A percentile compares a stretch with the other conserved stretches of the same genome.
These are phyloP conservation scores for Upupa epops DNA, from an alignment of 2,113 vertebrate species.

Conservation along the genomic window DNA sequence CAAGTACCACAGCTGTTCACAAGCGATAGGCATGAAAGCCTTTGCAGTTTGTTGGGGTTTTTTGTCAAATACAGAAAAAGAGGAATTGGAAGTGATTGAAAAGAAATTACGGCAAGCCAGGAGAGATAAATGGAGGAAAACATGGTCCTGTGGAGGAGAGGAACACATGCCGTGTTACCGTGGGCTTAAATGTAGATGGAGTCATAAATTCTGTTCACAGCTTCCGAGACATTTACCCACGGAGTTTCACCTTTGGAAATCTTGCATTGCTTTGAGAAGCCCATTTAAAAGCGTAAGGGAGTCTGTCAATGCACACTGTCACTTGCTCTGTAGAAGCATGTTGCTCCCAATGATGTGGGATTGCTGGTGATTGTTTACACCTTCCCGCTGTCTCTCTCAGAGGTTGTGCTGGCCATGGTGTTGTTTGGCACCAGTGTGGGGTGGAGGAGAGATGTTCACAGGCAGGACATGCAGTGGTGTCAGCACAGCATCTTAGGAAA, in stretches of 20 bases:
- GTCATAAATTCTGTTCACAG: background rate
- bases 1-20: background rate
- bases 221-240: background rate
- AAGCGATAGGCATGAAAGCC: background rate
- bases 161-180: background rate
- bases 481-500: background rate
- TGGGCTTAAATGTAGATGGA: background rate
- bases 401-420: background rate
- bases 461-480: fast-evolving
- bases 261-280: background rate
- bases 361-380: background rate
- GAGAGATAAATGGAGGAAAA: background rate
- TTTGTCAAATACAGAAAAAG: background rate
- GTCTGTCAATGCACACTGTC: background rate
- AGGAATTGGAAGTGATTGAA: background rate
- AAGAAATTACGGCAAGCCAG: background rate
- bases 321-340: background rate
- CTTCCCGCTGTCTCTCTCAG: background rate
- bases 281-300: background rate
- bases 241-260: background rate
- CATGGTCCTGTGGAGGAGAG: background rate
- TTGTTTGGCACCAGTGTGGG: fast-evolving
- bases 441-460: background rate
- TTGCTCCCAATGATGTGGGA: fast-evolving
- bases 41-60: background rate